These are phyloP conservation scores for Hippocampus comes DNA, from an alignment of 2,113 vertebrate genomes.

Conservation along the genomic window DNA sequence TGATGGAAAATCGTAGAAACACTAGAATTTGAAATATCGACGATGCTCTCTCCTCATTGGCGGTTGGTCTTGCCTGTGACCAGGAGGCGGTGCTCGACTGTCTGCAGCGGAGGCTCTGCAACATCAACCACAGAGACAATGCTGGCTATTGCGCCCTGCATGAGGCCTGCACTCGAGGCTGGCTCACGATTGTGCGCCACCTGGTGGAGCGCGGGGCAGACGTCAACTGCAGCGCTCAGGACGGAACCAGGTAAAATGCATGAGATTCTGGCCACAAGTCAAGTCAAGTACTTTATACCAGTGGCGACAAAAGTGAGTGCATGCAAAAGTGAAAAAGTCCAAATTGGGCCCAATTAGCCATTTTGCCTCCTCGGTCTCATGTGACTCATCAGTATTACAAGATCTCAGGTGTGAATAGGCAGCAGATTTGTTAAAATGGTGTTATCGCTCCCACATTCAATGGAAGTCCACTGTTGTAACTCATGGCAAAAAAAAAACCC, in stretches of 20 bases:
- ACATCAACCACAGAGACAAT: conserved; percentile 91
- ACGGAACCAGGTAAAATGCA: conserved; percentile 85
- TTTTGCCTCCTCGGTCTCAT: no score
- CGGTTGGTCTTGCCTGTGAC: conserved; percentile 5
- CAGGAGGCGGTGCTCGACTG: conserved; percentile 94
- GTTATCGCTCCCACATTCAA: no score
- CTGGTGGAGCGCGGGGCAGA: conserved; percentile 89
- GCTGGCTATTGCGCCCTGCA: conserved; percentile 92
- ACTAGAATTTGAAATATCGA: neutral
- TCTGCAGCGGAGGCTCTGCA: conserved; percentile 86
- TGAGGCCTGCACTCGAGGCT: conserved; percentile 88
- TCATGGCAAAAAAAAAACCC: no score
- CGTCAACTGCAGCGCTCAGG: conserved; percentile 94
- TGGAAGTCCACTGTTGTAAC: no score
- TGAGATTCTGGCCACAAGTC: neutral
- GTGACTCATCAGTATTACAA: no score
- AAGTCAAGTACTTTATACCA: no score
- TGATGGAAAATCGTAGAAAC: no score
- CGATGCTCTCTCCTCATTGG: neutral
- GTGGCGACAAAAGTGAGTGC: no score
- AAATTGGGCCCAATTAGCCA: no score
- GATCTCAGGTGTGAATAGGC: no score
- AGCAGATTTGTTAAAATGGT: no score
- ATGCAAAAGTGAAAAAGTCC: no score
- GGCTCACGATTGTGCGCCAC: conserved; percentile 87